Conservation (phyloP, 2,113 vertebrate species). For the Cepphus grylle region DNA sequence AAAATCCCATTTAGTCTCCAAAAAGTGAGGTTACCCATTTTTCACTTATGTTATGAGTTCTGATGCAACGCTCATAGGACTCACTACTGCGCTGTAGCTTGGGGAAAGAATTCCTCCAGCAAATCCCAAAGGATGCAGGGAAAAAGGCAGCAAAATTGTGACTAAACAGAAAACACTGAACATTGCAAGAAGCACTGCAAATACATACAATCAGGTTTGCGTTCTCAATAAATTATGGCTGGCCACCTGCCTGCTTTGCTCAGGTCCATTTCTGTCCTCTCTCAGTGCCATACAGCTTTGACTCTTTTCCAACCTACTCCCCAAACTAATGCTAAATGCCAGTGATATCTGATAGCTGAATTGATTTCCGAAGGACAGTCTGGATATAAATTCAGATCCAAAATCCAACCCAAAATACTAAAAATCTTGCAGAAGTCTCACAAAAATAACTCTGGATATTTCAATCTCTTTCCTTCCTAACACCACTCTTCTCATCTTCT, state of each 20-base stretch:
- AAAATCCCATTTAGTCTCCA: background rate
- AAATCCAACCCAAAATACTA: background rate
- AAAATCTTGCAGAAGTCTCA: background rate
- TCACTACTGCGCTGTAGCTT: background rate
- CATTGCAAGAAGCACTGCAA: background rate
- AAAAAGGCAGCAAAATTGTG: background rate
- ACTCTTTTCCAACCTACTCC: background rate
- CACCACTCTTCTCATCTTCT: background rate
- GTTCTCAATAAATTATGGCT: background rate
- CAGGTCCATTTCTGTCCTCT: background rate
- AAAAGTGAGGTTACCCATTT: background rate
- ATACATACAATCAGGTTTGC: background rate
- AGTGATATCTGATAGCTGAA: background rate
- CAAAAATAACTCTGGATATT: background rate
- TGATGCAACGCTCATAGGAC: background rate
- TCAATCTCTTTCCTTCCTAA: background rate
- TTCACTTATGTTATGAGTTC: rapidly evolving
- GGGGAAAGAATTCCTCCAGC: background rate
- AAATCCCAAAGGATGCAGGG: background rate
- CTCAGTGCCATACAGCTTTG: background rate
- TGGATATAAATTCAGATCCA: background rate
- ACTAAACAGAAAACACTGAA: background rate
- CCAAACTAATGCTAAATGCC: background rate
- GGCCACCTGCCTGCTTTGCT: background rate
- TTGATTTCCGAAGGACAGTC: background rate